Conservation (phyloP, 2,113 vertebrate genomes). For the Telmatochromis bifrenatus region DNA sequence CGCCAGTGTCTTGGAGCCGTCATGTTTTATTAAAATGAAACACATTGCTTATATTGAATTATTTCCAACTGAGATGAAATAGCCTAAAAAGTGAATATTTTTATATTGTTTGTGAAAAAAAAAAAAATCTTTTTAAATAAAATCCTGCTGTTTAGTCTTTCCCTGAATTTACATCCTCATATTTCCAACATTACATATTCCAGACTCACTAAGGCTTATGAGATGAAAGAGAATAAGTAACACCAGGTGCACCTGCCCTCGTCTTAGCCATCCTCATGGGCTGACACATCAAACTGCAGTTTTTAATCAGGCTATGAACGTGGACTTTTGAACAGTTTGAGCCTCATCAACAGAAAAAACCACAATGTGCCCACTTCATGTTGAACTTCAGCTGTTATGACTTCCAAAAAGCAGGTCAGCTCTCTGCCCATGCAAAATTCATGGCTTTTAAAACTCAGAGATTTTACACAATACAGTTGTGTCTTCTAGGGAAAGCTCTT, state of each 20-base stretch:
- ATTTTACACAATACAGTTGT: not conserved
- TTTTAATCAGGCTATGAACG: constrained; percentile 28
- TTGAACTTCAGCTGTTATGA: not conserved
- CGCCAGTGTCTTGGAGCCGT: not conserved
- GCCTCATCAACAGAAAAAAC: not conserved
- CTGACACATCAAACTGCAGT: constrained; percentile 60
- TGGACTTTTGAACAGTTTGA: constrained; percentile 25
- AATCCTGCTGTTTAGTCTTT: not conserved
- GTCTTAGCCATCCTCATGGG: constrained; percentile 14
- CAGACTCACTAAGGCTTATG: not conserved
- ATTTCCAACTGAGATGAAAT: constrained; percentile 10
- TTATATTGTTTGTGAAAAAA: not conserved
- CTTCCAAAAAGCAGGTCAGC: not conserved
- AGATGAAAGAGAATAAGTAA: constrained; percentile 61
- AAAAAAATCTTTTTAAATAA: not conserved
- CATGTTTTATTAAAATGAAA: constrained; percentile 27
- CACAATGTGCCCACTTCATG: not conserved
- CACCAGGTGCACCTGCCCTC: constrained; percentile 32
- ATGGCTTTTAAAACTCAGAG: not conserved
- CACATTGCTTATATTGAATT: not conserved
- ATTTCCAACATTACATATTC: not conserved
- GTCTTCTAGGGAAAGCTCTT: not conserved
- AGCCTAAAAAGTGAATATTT: not conserved
- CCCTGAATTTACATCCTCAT: not conserved
- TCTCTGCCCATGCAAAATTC: not conserved